These are phyloP conservation scores for Scaptomyza reducta DNA, from an alignment of 2,888 invertebrate genomes.

Conservation along the genomic window DNA sequence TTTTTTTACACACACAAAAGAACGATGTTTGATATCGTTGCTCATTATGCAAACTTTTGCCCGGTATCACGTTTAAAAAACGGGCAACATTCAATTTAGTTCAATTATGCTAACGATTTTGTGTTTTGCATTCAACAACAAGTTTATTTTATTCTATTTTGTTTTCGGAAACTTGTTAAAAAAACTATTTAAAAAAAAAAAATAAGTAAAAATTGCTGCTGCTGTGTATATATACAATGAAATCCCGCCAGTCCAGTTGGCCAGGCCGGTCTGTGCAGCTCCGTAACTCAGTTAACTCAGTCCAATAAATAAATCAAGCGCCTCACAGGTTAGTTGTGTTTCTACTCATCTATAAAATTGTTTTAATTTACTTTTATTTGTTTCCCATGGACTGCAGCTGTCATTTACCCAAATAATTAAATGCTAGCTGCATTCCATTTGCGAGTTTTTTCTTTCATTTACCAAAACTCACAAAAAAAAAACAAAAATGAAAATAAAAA, in stretches of 20 bases:
- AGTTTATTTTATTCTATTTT: conserved; percentile 22
- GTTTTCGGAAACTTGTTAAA: conserved; percentile 23
- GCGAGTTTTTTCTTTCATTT: conserved; percentile 59
- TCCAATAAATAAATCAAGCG: conserved; percentile 77
- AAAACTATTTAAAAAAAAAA: conserved; percentile 7
- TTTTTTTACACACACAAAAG: not conserved
- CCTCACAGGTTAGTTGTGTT: conserved; percentile 83
- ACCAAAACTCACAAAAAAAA: conserved; percentile 19
- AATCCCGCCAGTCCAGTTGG: conserved; percentile 69
- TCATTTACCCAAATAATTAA: not conserved
- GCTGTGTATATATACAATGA: conserved; percentile 55
- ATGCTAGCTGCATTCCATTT: conserved; percentile 37
- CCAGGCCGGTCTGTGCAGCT: conserved; percentile 75
- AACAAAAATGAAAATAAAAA: conserved; percentile 16
- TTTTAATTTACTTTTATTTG: conserved; percentile 47
- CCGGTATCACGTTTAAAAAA: conserved; percentile 36
- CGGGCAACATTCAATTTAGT: conserved; percentile 54
- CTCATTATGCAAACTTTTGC: conserved; percentile 28
- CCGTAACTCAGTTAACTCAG: conserved; percentile 76
- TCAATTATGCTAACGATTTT: conserved; percentile 55
- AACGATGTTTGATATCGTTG: conserved; percentile 23
- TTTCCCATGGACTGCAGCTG: conserved; percentile 40
- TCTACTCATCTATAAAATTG: conserved; percentile 72
- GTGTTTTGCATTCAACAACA: conserved; percentile 22
- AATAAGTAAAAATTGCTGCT: conserved; percentile 13